phyloP scores from a whole-genome alignment of 2,797 vertebrate species.

The Clarias fuscus region DNA sequence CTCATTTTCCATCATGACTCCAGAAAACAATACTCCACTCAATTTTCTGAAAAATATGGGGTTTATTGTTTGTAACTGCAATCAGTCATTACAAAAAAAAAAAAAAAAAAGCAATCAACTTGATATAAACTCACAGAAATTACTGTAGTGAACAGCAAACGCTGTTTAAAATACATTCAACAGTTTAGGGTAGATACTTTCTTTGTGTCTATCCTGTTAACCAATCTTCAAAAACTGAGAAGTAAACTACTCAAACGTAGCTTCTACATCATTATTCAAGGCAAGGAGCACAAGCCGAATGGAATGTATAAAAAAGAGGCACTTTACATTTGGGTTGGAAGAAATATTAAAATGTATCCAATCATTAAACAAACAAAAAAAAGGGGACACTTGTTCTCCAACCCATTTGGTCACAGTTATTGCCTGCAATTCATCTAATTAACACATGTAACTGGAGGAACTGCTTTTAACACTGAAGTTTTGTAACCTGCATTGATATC shows the following conservation, averaged over 20 bases:
- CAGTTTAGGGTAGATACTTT: slow-evolving; percentile 79
- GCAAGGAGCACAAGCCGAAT: slow-evolving; percentile 78
- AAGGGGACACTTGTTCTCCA: slow-evolving; percentile 60
- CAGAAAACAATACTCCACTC: slow-evolving; percentile 26
- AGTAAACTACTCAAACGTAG: slow-evolving; percentile 76
- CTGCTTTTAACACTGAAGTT: slow-evolving; percentile 59
- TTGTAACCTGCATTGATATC: slow-evolving; percentile 56
- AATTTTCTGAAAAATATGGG: slow-evolving; percentile 80
- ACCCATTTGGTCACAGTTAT: slow-evolving; percentile 77
- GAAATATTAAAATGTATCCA: slow-evolving; percentile 60
- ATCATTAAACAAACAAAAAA: slow-evolving; percentile 56
- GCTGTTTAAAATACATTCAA: slow-evolving; percentile 94
- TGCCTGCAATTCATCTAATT: slow-evolving; percentile 66
- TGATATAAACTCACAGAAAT: slow-evolving; percentile 96
- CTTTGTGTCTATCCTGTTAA: slow-evolving; percentile 90
- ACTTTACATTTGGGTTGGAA: slow-evolving; percentile 80
- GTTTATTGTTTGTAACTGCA: slow-evolving; percentile 99
- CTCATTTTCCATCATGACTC: neutral
- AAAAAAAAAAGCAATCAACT: slow-evolving; percentile 70
- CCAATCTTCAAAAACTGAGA: slow-evolving; percentile 71
- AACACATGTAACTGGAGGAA: slow-evolving; percentile 52
- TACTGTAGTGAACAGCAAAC: slow-evolving; percentile 91
- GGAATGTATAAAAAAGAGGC: slow-evolving; percentile 94
- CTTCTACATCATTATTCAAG: slow-evolving; percentile 75
- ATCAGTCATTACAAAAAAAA: slow-evolving; percentile 88